phyloP scores from a whole-genome alignment of 2,888 invertebrate species.

The Eupsilia transversa region DNA sequence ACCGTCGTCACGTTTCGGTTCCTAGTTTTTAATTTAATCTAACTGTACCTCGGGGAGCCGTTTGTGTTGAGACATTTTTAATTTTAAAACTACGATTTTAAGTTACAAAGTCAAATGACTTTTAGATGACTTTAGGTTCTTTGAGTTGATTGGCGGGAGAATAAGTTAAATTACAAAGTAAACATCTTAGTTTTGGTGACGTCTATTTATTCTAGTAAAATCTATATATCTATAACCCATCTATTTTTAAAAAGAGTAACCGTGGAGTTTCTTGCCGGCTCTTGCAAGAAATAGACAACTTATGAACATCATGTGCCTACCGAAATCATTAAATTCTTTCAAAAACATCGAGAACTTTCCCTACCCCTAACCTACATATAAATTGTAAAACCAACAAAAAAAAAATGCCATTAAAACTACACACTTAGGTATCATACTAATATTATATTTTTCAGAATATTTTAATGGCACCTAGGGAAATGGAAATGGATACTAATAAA shows the following conservation, averaged over 20 bases:
- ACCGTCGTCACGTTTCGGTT: constrained; percentile 33
- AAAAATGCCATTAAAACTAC: background rate
- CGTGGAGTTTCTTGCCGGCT: too few relatives aligned
- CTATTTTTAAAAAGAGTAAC: too few relatives aligned
- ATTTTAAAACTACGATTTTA: constrained; percentile 35
- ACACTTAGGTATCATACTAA: constrained; percentile 5
- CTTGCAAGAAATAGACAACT: too few relatives aligned
- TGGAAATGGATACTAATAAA: constrained; percentile 28
- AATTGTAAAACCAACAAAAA: too few relatives aligned
- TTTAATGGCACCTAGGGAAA: background rate
- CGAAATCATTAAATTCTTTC: too few relatives aligned
- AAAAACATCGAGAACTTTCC: too few relatives aligned
- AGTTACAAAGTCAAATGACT: constrained; percentile 26
- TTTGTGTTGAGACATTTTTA: constrained; percentile 41
- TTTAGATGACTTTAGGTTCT: constrained; percentile 10
- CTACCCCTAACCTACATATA: too few relatives aligned
- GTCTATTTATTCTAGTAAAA: too few relatives aligned
- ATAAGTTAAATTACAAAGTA: background rate
- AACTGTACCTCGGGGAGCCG: constrained; percentile 41
- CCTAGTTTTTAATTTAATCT: constrained; percentile 51
- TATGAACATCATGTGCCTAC: too few relatives aligned
- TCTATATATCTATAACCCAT: too few relatives aligned
- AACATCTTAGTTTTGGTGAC: too few relatives aligned
- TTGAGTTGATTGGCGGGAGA: background rate
- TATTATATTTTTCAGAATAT: background rate